phyloP scores from a whole-genome alignment of 2,797 vertebrate genomes.

The Enteromius fasciolatus region DNA sequence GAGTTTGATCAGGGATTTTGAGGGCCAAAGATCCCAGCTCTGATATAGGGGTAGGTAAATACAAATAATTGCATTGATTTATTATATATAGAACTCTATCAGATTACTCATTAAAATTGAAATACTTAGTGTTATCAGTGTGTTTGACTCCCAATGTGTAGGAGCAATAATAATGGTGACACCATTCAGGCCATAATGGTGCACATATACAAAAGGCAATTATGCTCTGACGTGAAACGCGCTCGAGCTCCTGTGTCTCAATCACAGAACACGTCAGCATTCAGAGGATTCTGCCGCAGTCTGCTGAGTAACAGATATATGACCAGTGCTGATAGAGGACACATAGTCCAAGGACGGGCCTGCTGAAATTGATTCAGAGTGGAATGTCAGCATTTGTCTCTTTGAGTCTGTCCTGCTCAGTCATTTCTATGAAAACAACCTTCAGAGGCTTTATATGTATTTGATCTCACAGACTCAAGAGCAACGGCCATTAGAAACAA shows the following conservation, averaged over 20 bases:
- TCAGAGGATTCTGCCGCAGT: conserved; percentile 64
- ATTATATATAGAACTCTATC: neutral
- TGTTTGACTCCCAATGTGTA: neutral
- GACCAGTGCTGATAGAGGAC: conserved; percentile 62
- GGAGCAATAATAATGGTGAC: neutral
- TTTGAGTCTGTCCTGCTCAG: conserved; percentile 43
- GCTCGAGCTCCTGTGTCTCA: conserved; percentile 66
- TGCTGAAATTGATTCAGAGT: conserved; percentile 63
- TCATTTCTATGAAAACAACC: conserved; percentile 65
- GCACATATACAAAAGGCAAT: conserved; percentile 48
- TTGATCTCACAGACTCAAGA: conserved; percentile 37
- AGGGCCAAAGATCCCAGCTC: neutral
- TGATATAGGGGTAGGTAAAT: neutral
- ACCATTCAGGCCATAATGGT: neutral
- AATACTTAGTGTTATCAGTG: neutral
- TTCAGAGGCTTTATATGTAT: conserved; percentile 62
- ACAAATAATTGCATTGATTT: neutral
- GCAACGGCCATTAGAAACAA: conserved; percentile 37
- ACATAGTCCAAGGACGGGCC: conserved; percentile 58
- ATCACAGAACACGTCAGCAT: conserved; percentile 69
- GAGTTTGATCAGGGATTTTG: neutral
- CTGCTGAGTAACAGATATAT: conserved; percentile 70
- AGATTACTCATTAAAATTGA: neutral
- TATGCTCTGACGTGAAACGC: conserved; percentile 42
- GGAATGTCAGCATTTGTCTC: conserved; percentile 63